phyloP scores from a whole-genome alignment of 2,797 vertebrate species.

The Crocidura indochinensis region DNA sequence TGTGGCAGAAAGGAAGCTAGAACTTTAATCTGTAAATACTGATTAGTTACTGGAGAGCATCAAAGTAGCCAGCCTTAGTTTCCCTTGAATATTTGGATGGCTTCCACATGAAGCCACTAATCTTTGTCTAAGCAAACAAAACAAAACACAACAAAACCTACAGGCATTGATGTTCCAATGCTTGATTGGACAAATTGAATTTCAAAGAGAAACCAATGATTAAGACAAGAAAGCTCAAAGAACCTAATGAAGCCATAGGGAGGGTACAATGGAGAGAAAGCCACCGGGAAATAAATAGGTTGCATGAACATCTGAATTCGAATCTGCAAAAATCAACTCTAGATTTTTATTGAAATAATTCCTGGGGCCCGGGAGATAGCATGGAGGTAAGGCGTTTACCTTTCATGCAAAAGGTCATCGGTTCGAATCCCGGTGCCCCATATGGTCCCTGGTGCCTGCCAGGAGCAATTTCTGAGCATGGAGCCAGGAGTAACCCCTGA shows the following conservation, averaged over 20 bases:
- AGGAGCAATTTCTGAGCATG: no score
- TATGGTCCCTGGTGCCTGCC: no score
- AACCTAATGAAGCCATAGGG: not conserved
- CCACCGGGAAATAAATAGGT: not conserved
- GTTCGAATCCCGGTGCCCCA: no score
- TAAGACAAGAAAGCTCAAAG: conserved; percentile 10
- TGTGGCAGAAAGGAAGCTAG: conserved; percentile 11
- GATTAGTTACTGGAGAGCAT: conserved; percentile 11
- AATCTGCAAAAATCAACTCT: not conserved
- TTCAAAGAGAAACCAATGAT: conserved; percentile 3
- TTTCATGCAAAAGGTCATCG: no score
- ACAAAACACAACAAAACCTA: conserved; percentile 21
- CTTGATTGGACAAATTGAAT: conserved; percentile 1
- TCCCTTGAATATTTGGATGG: not conserved
- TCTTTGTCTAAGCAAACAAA: not conserved
- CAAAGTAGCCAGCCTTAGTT: not conserved
- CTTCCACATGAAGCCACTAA: not conserved
- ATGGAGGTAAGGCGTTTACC: no score
- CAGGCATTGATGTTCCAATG: not conserved
- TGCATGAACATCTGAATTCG: not conserved
- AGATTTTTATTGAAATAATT: not conserved
- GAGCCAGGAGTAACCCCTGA: no score
- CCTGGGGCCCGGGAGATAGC: no score
- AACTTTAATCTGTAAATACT: not conserved
- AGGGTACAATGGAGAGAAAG: not conserved